Evolutionary conservation across 2,113 vertebrate species (phyloP).

Genomic region (Bungarus multicinctus): DNA sequence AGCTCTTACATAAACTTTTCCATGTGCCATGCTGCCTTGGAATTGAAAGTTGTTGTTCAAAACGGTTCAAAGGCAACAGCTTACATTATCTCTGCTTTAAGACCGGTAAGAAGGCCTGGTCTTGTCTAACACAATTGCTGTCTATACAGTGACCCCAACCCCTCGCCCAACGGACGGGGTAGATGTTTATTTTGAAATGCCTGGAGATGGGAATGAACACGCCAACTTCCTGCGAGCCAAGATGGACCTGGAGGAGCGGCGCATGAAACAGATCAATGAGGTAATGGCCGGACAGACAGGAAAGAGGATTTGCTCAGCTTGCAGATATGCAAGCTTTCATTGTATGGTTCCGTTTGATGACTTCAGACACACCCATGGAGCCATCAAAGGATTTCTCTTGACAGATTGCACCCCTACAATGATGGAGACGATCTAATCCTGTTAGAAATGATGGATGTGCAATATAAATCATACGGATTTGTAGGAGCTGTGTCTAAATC

Average conservation of each 20-base stretch:
- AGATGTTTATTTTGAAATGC: conserved; percentile 90
- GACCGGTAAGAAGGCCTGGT: background rate
- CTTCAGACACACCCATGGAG: background rate
- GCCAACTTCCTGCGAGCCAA: conserved; percentile 89
- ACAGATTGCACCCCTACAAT: background rate
- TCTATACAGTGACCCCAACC: conserved; percentile 64
- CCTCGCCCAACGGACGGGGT: conserved; percentile 85
- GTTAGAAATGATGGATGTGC: background rate
- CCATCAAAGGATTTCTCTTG: background rate
- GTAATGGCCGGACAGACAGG: conserved; percentile 53
- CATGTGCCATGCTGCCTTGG: background rate
- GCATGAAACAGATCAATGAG: conserved; percentile 92
- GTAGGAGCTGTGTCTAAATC: background rate
- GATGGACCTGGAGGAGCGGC: conserved; percentile 85
- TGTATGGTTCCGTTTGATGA: background rate
- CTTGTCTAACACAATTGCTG: background rate
- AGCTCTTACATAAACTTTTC: background rate
- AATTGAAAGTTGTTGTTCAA: too few relatives aligned
- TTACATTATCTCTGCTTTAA: background rate
- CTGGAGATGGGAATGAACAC: conserved; percentile 84
- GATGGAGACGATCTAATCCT: background rate
- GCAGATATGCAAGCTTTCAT: background rate
- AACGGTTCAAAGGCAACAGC: background rate
- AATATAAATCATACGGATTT: background rate
- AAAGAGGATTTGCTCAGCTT: background rate